Conservation (phyloP, 2,888 invertebrate species). For the Chrysolina haemoptera region DNA sequence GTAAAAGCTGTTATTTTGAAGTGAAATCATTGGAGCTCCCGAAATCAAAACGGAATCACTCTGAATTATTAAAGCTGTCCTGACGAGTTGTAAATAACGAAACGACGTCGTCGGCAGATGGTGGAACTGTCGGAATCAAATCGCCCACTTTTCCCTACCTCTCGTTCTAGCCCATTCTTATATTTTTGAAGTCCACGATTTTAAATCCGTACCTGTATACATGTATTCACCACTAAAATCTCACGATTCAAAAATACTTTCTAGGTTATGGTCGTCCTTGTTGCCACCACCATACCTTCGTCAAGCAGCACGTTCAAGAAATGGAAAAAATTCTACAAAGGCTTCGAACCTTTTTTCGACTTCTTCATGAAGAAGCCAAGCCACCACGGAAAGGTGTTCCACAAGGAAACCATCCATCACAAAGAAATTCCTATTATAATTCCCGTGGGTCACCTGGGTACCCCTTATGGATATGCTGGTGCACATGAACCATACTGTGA, state of each 20-base stretch:
- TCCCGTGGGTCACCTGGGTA: conserved; percentile 7
- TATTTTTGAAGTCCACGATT: too few species aligned
- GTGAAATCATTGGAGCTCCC: too few species aligned
- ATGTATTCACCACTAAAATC: too few species aligned
- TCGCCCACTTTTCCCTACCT: too few species aligned
- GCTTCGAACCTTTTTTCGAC: conserved; percentile 41
- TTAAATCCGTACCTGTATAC: too few species aligned
- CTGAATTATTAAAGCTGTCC: too few species aligned
- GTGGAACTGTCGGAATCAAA: too few species aligned
- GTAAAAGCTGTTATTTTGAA: too few species aligned
- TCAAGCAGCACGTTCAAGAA: conserved; percentile 43
- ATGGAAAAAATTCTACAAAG: conserved; percentile 42
- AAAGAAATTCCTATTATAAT: conserved; percentile 24
- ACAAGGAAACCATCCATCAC: conserved; percentile 25
- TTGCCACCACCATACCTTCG: conserved; percentile 27
- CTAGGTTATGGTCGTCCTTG: conserved; percentile 41
- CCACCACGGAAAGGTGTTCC: conserved; percentile 19
- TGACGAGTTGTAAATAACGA: too few species aligned
- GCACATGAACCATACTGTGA: neutral
- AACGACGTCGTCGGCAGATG: too few species aligned
- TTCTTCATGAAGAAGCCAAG: conserved; percentile 33
- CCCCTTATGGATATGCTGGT: neutral
- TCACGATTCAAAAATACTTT: conserved; percentile 14
- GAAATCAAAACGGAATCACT: too few species aligned
- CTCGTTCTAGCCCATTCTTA: too few species aligned